Conservation (phyloP, 2,113 vertebrate species). For the Sterrhoptilus dennistouni region DNA sequence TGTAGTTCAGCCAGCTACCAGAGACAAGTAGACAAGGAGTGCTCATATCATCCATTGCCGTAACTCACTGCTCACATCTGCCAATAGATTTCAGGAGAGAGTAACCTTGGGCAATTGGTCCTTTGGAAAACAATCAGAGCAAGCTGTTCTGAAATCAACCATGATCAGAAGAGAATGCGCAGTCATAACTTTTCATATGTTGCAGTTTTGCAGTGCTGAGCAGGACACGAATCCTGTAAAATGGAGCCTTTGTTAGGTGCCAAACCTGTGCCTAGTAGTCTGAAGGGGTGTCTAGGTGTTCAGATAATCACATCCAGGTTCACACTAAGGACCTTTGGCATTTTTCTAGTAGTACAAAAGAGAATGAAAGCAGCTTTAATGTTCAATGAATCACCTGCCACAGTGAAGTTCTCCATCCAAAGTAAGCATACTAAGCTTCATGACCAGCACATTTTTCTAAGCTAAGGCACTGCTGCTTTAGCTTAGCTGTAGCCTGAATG, state of each 20-base stretch:
- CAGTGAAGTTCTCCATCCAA: neutral
- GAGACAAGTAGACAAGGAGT: neutral
- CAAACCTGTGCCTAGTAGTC: neutral
- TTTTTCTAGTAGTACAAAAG: neutral
- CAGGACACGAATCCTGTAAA: neutral
- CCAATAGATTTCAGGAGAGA: neutral
- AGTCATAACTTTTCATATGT: neutral
- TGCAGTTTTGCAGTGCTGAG: neutral
- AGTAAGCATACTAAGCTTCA: neutral
- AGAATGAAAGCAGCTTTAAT: neutral
- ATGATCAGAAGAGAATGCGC: neutral
- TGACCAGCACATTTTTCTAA: neutral
- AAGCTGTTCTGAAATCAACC: neutral
- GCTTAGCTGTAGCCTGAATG: neutral
- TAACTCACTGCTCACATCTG: neutral
- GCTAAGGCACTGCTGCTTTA: neutral
- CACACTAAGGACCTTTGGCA: neutral
- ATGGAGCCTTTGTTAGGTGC: neutral
- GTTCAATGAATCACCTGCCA: neutral
- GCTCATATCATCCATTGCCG: neutral
- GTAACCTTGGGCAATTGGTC: neutral
- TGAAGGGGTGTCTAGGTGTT: neutral
- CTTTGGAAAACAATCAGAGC: neutral
- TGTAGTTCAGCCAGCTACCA: neutral
- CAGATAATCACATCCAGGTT: neutral